phyloP scores from a whole-genome alignment of 1,140 invertebrate species.

The Eufriesea mexicana region DNA sequence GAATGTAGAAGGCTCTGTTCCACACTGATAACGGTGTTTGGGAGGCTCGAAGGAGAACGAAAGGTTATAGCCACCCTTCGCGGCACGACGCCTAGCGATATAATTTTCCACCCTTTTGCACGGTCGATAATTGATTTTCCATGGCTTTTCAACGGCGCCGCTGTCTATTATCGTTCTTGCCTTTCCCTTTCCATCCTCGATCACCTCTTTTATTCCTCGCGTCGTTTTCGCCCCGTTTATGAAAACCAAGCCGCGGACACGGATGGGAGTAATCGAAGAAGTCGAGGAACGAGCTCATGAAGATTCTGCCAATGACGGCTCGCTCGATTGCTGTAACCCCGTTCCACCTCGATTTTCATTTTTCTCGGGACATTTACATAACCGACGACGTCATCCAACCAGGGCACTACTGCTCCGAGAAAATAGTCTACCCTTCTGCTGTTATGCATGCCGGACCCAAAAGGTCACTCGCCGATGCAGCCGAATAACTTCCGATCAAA shows the following conservation, averaged over 20 bases:
- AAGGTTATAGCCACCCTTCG: slow-evolving; percentile 27
- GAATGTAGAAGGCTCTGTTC: slow-evolving; percentile 43
- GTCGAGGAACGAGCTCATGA: slow-evolving; percentile 30
- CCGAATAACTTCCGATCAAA: slow-evolving; percentile 26
- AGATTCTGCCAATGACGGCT: slow-evolving; percentile 58
- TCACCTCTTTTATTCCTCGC: neutral
- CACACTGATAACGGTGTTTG: slow-evolving; percentile 57
- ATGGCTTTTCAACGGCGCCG: slow-evolving; percentile 48
- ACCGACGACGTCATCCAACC: slow-evolving; percentile 17
- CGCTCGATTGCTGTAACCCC: slow-evolving; percentile 47
- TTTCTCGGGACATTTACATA: slow-evolving; percentile 36
- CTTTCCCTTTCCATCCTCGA: neutral
- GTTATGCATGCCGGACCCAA: slow-evolving; percentile 10
- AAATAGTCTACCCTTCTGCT: slow-evolving; percentile 37
- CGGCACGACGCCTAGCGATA: slow-evolving; percentile 51
- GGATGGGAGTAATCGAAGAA: slow-evolving; percentile 50
- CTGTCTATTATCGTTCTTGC: slow-evolving; percentile 52
- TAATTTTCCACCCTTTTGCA: slow-evolving; percentile 68
- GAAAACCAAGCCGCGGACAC: slow-evolving; percentile 34
- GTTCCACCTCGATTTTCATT: slow-evolving; percentile 55
- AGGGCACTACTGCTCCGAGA: slow-evolving; percentile 27
- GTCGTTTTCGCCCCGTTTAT: slow-evolving; percentile 23
- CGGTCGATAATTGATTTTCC: slow-evolving; percentile 68
- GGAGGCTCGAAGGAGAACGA: slow-evolving; percentile 12
- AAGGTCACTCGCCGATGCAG: neutral